Base-by-base conservation (phyloP, 2,888 invertebrate species). In the Campoletis raptor region DNA sequence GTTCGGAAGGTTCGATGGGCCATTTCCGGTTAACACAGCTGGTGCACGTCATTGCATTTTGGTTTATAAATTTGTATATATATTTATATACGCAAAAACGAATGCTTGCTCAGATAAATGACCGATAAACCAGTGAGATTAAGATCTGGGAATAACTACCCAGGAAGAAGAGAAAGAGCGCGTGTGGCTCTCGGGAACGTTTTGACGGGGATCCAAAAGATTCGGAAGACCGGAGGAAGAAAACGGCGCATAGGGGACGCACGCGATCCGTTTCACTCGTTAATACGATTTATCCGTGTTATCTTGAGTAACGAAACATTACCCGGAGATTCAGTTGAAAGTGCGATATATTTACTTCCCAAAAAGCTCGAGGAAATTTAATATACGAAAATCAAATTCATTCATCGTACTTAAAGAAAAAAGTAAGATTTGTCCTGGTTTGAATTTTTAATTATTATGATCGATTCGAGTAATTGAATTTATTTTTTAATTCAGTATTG, bases 71-170 rank as follows among this genome's bases (percentile, higher is more conserved):
- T 67, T 24, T 52, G 61, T 76, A 42, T 21, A n/a, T 66, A 24
- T 66, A 66, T 37, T 18, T 54, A n/a, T 57, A 52, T 40, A 67
- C 21, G 93, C 93, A 93, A 94, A 94, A 94, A 94, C 93, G 93
- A 94, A 94, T 94, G 94, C 94, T 93, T 92, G 94, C 92, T 90
- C 94, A 94, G 94, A 94, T 94, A 94, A 94, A 94, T 94, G 93
- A 93, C 93, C 93, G 94, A 94, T 94, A 94, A 94, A 94, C 92
- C 92, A 88, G 77, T 81, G 87, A 90, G 94, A 94, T 94, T 92
- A 92, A 88, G 89, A 94, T 94, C 94, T 93, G 91, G 93, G 93
- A 93, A 93, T 90, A 91, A 90, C 92, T 91, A 91, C 88, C 90
- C 90, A 88, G 78, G 85, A 88, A 67, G 76, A 83, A 83, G 79